Evolutionary conservation across 2,888 invertebrate genomes (phyloP), one percentile per base, ranked within the genome.

Genomic region (Dynastes hyllus): DNA sequence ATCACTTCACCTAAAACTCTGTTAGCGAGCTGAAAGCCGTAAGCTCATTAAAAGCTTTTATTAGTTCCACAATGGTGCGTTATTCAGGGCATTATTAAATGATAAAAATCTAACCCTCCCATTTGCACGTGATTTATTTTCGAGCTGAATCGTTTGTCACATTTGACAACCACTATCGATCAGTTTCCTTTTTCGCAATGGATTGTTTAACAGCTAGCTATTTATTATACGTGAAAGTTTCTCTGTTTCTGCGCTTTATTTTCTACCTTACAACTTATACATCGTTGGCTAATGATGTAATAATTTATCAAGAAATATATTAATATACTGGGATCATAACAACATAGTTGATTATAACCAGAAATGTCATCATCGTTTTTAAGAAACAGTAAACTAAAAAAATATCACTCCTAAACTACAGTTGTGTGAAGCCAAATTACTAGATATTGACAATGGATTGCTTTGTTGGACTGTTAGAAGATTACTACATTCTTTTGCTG

Each of bases 91-190:
- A 58, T 71, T 71, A 71, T 75, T 61, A 45, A 75, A 61, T 61
- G 73, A 75, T 75, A 75, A 75, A 45, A 75, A 75, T 75, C 73
- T 61, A 75, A 61, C 58, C 55, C 73, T 61, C 61, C 61, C 22
- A 61, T 75, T 61, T 75, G 22, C 61, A 45, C 11, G 45, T 58
- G 50, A 75, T 75, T 75, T 61, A 75, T 75, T 75, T 61, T 61
- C 16, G 27, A 61, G 11, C 45, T 1, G 13, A 45, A 75, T 75
- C 58, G 45, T 75, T 75, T 75, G 73, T 75, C 73, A 75, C 40
- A 45, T 61, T 75, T 61, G 55, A 58, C 45, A 61, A 27, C 27
- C 16, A 13, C 13, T 69, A 51, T 69, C 51, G 51, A 69, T 69
- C 40, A 69, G 29, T 69, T 51, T 51, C 40, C 53, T 69, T 69